Conservation (phyloP, 1,140 invertebrate species). For the Centruroides vittatus region DNA sequence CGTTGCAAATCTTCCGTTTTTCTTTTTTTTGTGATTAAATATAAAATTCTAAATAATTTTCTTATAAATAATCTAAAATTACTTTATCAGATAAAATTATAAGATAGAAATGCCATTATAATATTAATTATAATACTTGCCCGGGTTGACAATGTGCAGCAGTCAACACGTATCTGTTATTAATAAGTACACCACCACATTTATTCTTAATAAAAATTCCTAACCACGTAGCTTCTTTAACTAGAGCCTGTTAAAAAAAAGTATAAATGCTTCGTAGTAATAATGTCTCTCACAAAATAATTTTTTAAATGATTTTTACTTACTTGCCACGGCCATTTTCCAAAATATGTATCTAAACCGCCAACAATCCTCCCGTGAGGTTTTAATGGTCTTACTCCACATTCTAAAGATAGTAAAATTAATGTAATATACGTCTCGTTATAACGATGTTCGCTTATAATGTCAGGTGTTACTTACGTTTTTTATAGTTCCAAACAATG, state of each 20-base stretch:
- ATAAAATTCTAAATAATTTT: too few species aligned
- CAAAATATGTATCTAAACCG: constrained; percentile 66
- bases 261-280: background rate
- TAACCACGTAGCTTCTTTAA: constrained; percentile 79
- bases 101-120: background rate
- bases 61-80: too few species aligned
- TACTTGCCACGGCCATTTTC: constrained; percentile 83
- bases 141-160: constrained; percentile 27
- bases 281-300: background rate
- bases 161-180: constrained; percentile 45
- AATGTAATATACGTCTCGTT: too few species aligned
- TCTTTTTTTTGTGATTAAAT: too few species aligned
- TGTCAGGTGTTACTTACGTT: too few species aligned
- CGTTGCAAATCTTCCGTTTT: too few species aligned
- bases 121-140: constrained; percentile 32
- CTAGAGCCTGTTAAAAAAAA: constrained; percentile 38
- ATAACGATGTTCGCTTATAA: too few species aligned
- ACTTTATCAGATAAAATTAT: too few species aligned
- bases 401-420: constrained; percentile 40
- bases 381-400: constrained; percentile 64
- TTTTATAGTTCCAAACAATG: too few species aligned
- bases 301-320: background rate
- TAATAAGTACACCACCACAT: constrained; percentile 69
- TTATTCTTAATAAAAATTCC: constrained; percentile 91
- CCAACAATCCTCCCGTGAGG: constrained; percentile 67